Evolutionary conservation across 2,888 invertebrate species (phyloP).

Genomic region (Cryptus viduatorius): DNA sequence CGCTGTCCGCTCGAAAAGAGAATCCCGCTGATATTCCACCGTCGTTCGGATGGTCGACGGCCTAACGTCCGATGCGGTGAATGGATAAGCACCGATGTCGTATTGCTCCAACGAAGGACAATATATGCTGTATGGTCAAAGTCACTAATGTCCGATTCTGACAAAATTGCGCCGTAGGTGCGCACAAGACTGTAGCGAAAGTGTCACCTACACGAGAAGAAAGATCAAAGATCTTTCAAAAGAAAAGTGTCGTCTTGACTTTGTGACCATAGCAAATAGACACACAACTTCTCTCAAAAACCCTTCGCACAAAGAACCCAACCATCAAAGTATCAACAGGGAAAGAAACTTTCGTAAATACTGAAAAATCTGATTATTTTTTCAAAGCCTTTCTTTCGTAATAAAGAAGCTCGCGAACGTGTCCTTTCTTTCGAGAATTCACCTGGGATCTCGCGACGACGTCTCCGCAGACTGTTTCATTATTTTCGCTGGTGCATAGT

Average conservation of each 20-base stretch:
- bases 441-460: background rate
- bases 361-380: slow-evolving; percentile 77
- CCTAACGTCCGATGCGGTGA: background rate
- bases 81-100: slow-evolving; percentile 24
- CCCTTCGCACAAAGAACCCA: background rate
- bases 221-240: slow-evolving; percentile 24
- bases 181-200: background rate
- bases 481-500: slow-evolving; percentile 72
- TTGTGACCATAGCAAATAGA: slow-evolving; percentile 41
- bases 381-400: slow-evolving; percentile 68
- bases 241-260: slow-evolving; percentile 45
- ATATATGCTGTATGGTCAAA: slow-evolving; percentile 32
- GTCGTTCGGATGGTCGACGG: background rate
- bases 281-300: slow-evolving; percentile 18
- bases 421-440: slow-evolving; percentile 7
- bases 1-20: slow-evolving; percentile 51
- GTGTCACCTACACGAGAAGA: background rate
- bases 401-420: slow-evolving; percentile 72
- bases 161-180: slow-evolving; percentile 13
- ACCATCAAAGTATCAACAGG: slow-evolving; percentile 17
- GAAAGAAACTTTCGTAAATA: slow-evolving; percentile 74
- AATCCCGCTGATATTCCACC: slow-evolving; percentile 3
- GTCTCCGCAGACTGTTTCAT: slow-evolving; percentile 67
- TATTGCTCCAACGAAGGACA: slow-evolving; percentile 20
- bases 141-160: slow-evolving; percentile 23